Conservation (phyloP, 2,888 invertebrate genomes). For the Dicyrtoma fusca region DNA sequence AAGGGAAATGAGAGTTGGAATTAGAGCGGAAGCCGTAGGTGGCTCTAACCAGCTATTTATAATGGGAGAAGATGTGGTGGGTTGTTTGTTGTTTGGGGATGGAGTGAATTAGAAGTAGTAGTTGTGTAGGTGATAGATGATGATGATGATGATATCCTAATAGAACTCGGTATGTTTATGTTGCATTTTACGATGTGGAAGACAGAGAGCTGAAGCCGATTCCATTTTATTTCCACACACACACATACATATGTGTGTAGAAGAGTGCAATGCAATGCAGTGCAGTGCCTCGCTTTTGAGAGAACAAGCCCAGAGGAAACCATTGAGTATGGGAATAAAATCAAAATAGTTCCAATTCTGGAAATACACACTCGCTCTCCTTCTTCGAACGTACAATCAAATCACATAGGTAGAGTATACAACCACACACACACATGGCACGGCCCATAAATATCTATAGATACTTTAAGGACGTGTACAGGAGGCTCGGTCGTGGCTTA, state of each 20-base stretch:
- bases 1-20: conserved; percentile 4
- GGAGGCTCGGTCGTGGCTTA: background rate
- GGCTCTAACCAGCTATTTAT: too few relatives aligned
- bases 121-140: background rate
- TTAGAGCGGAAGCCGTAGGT: too few relatives aligned
- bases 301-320: background rate
- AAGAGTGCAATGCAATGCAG: background rate
- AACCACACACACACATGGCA: background rate
- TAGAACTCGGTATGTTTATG: conserved; percentile 6
- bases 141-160: background rate
- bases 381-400: too few relatives aligned
- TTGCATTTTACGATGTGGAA: background rate
- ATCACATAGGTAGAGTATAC: background rate
- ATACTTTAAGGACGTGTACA: background rate
- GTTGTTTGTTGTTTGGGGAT: background rate
- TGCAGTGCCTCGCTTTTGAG: background rate
- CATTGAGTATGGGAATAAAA: background rate
- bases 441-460: background rate
- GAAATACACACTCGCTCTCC: too few relatives aligned
- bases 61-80: background rate
- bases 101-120: background rate
- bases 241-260: background rate
- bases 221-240: conserved; percentile 24
- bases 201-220: conserved; percentile 2
- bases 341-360: too few relatives aligned